A percentile compares a stretch with the other conserved stretches of the same genome.
Conservation (phyloP, 2,888 invertebrate genomes). For the Stenoptilia bipunctidactyla region DNA sequence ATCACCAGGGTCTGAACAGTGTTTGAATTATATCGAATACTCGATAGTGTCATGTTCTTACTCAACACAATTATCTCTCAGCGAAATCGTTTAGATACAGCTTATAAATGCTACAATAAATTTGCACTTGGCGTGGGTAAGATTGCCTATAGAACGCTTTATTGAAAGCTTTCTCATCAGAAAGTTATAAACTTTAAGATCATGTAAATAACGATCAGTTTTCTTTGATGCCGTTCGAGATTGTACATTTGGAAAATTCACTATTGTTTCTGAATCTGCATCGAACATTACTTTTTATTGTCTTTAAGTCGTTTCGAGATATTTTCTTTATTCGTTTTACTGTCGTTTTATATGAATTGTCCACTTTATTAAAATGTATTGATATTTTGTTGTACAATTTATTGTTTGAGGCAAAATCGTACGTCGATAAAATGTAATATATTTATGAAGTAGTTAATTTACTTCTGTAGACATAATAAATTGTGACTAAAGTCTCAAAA, state of each 20-base stretch:
- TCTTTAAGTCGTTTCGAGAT: constrained; percentile 33
- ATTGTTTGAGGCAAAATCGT: too few species aligned
- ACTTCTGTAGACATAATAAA: too few species aligned
- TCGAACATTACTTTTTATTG: constrained; percentile 51
- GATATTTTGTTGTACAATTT: too few species aligned
- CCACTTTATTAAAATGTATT: too few species aligned
- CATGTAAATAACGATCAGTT: too few species aligned
- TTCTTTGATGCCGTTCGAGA: too few species aligned
- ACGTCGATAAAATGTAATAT: too few species aligned
- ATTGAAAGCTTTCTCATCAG: constrained; percentile 8
- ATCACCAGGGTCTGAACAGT: neutral
- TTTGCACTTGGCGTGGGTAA: constrained; percentile 24
- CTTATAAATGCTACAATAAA: constrained; percentile 26
- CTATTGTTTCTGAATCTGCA: constrained; percentile 49
- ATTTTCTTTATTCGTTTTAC: constrained; percentile 33
- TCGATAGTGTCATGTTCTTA: constrained; percentile 1
- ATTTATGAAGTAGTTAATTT: too few species aligned
- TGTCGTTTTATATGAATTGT: constrained; percentile 22
- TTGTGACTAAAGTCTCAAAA: too few species aligned
- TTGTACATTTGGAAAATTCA: constrained; percentile 26
- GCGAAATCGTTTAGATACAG: constrained; percentile 18
- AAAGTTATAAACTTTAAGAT: neutral
- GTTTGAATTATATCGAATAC: neutral
- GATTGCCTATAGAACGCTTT: constrained; percentile 20
- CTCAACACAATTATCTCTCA: constrained; percentile 11